Conservation (phyloP, 2,113 vertebrate species). For the Misgurnus mizolepis region DNA sequence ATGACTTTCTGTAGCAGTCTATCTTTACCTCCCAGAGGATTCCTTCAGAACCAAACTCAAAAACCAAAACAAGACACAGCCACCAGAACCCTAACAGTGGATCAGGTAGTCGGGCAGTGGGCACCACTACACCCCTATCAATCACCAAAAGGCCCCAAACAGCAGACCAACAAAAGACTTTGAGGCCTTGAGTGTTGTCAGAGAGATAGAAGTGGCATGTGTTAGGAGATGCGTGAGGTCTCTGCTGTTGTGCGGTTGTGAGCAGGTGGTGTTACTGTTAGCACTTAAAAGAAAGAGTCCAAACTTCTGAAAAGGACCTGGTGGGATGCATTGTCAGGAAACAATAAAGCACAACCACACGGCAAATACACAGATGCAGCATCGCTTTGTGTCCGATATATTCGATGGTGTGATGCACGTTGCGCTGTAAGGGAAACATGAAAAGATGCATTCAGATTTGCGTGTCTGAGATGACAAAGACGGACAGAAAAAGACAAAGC, state of each 20-base stretch:
- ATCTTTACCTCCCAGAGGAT: too few species aligned
- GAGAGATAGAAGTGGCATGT: not conserved
- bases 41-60: not conserved
- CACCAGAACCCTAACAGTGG: not conserved
- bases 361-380: not conserved
- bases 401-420: not conserved
- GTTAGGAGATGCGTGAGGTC: conserved; percentile 16
- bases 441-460: not conserved
- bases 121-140: conserved; percentile 1
- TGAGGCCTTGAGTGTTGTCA: not conserved
- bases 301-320: conserved; percentile 18
- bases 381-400: not conserved
- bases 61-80: too few species aligned
- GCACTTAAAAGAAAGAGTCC: conserved; percentile 27
- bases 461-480: not conserved
- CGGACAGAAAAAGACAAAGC: conserved; percentile 20
- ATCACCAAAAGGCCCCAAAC: not conserved
- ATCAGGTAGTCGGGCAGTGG: not conserved
- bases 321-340: not conserved
- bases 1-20: too few species aligned
- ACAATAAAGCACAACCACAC: not conserved
- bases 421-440: not conserved
- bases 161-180: not conserved
- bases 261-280: not conserved
- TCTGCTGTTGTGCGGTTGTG: conserved; percentile 19